Evolutionary conservation across 2,888 invertebrate genomes (phyloP), one percentile per base, ranked within the genome.

Genomic region (Nasonovia ribisnigri): DNA sequence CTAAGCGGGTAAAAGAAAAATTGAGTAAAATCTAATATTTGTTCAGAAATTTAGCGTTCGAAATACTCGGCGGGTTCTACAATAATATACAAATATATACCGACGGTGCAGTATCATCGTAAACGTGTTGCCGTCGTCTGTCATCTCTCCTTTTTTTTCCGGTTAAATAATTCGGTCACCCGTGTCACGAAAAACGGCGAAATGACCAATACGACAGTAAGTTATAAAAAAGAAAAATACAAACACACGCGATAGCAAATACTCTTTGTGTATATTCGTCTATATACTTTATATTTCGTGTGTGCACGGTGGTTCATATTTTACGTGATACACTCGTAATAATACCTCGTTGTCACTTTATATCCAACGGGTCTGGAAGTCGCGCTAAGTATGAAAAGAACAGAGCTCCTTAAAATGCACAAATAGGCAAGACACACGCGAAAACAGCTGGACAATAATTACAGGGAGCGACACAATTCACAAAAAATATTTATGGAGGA

Each of bases 171-270:
- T 46, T n/a, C 67, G 90, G 20, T n/a, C n/a, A 13, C 48, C 24
- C 46, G 10, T 67, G 67, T 90, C 24, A 2, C 29, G 29, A 3
- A 43, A 84, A 84, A 48, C 1, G 48, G 36, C 16, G 11, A 77
- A 77, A 90, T 77, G 48, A 77, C 77, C 48, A 90, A 77, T 90
- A 26, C 36, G 24, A 90, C 46, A 24, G 67, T n/a, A n/a, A n/a
- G n/a, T 90, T 67, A 67, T 90, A 20, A 26, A 60, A 67, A 48
- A 89, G 11, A 42, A n/a, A n/a, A 43, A 57, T 10, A 46, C 11
- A 46, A 46, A 46, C 46, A 42, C 42, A n/a, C 88, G 1, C 57
- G 10, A 20, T n/a, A n/a, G 6, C 36, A 36, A 20, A 43, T 29
- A 84, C 43, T 13, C 26, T 43, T 29, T 24, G 13, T 1, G 46